Evolutionary conservation across 2,888 invertebrate genomes (phyloP).

Genomic region (Lobophora halterata): DNA sequence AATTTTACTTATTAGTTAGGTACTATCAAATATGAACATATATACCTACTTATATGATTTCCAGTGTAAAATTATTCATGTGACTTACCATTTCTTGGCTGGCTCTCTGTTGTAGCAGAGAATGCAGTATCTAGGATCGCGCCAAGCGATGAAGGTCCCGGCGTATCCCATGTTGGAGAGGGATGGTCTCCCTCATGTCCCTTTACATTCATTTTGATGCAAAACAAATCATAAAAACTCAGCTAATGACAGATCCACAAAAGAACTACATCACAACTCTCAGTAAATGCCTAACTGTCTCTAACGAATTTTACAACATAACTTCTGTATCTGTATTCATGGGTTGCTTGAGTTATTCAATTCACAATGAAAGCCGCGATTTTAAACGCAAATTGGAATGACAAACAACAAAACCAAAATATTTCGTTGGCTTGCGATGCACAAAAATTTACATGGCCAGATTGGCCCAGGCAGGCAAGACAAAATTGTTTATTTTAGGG

Average conservation of each 20-base stretch:
- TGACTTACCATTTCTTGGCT: conserved; percentile 59
- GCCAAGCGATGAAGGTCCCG: conserved; percentile 78
- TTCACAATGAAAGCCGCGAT: neutral
- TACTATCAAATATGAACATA: too few species aligned
- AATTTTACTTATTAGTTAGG: too few species aligned
- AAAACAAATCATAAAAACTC: conserved; percentile 14
- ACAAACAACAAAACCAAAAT: conserved; percentile 22
- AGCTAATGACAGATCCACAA: conserved; percentile 24
- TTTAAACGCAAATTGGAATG: conserved; percentile 4
- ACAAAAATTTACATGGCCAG: conserved; percentile 28
- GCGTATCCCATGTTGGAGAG: conserved; percentile 67
- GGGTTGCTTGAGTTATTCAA: conserved; percentile 1
- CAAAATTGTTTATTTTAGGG: conserved; percentile 1
- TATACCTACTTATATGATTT: too few species aligned
- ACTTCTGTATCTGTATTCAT: conserved; percentile 1
- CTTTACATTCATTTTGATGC: conserved; percentile 63
- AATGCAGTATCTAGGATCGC: conserved; percentile 84
- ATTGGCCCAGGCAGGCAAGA: neutral
- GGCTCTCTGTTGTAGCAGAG: conserved; percentile 74
- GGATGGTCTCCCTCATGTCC: conserved; percentile 61
- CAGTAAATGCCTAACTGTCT: conserved; percentile 2
- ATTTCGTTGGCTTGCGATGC: too few species aligned
- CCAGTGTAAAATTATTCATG: too few species aligned
- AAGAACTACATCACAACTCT: conserved; percentile 23
- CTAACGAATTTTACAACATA: neutral